Base-by-base conservation (phyloP, 2,797 vertebrate genomes). In the Staurois parvus region DNA sequence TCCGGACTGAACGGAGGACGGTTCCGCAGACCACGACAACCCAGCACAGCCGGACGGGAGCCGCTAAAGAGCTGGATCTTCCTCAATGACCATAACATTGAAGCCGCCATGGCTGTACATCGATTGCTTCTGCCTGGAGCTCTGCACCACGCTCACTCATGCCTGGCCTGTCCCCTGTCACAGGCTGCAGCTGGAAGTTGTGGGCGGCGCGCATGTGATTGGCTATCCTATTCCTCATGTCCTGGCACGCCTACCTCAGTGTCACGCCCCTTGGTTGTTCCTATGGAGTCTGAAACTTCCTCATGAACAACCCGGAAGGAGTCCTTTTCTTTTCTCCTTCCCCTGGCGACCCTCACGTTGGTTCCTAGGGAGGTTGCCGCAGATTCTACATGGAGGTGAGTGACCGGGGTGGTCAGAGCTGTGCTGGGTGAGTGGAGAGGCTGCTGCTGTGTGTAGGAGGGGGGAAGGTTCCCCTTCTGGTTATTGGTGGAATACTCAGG, bases 61-160 rank as follows among this genome's bases (percentile, higher is more conserved):
- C 52, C 40, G 4, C 69, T 21, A 12, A 52, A 7, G 3, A 45
- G 11, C 15, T 29, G 69, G 12, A 79, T 56, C 2, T 69, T 56
- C 17, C 83, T 26, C 37, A 85, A 1, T 4, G 24, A 30, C 12
- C 40, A 0, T 2, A 45, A 19, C 19, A 78, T 17, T 26, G 68
- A 69, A 26, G 76, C 68, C 19, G 83, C 83, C 83, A 85, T 85
- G 17, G 0, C 76, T 32, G 15, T 1, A 15, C 17, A n/a, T 79
- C 24, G 40, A 85, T 45, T 79, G n/a, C 15, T 79, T 64, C 19
- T 2, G 76, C 34, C 83, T 85, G 37, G 26, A 79, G 32, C 2
- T 17, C 8, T 75, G 10, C n/a, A 19, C 2, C 2, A 0, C 17
- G 56, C 19, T 70, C 32, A 45, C 40, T 77, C 48, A 29, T 1